phyloP scores from a whole-genome alignment of 2,113 vertebrate species.

The Dasyornis broadbenti region DNA sequence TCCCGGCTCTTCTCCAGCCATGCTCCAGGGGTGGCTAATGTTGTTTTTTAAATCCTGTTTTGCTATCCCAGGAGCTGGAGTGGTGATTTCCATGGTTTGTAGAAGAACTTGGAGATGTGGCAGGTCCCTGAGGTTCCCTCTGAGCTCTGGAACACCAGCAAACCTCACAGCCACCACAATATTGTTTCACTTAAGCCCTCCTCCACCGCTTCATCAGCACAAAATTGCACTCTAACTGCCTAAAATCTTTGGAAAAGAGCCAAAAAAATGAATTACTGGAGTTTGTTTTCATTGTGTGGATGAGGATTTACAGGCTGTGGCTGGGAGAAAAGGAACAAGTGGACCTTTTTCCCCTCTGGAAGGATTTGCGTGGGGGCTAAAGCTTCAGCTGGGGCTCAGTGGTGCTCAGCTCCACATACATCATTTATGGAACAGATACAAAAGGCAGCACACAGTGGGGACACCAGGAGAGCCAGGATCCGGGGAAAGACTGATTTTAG shows the following conservation, averaged over 20 bases:
- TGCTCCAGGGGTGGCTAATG: constrained; percentile 49
- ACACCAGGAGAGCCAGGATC: background rate
- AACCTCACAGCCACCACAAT: background rate
- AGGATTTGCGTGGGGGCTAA: background rate
- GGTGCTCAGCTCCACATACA: background rate
- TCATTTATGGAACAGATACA: background rate
- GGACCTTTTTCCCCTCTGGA: background rate
- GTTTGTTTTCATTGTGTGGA: background rate
- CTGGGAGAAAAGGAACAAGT: background rate
- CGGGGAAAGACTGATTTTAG: background rate
- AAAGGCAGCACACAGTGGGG: background rate
- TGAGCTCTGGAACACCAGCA: background rate
- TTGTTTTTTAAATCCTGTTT: constrained; percentile 51
- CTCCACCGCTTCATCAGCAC: constrained; percentile 46
- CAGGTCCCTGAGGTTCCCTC: background rate
- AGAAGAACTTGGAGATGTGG: constrained; percentile 2
- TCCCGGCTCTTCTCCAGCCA: background rate
- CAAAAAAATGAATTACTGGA: constrained; percentile 15
- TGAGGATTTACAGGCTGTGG: constrained; percentile 33
- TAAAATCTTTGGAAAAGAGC: constrained; percentile 52
- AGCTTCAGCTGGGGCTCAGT: background rate
- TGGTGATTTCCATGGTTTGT: background rate
- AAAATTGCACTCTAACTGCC: background rate
- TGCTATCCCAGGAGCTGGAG: background rate
- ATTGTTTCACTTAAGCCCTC: constrained; percentile 37